A percentile compares a stretch with the other conserved stretches of the same genome.
phyloP scores from a whole-genome alignment of 1,140 invertebrate genomes.

The Pachypsylla venusta region DNA sequence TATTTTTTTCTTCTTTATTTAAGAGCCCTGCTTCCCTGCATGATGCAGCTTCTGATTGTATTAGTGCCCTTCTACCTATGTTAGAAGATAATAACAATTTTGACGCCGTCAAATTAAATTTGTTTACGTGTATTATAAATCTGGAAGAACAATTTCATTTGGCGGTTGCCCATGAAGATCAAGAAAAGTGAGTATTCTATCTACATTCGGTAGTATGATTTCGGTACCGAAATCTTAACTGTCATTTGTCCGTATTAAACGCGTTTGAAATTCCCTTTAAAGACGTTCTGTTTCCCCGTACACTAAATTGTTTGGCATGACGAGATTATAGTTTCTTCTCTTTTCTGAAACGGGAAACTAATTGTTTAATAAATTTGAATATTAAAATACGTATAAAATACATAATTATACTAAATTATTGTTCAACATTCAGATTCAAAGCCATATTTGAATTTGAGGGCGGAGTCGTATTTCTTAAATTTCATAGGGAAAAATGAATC shows the following conservation, averaged over 20 bases:
- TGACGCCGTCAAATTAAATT: conserved; percentile 47
- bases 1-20: conserved; percentile 6
- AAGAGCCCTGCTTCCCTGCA: conserved; percentile 52
- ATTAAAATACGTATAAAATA: too few species aligned
- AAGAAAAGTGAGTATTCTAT: conserved; percentile 33
- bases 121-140: conserved; percentile 65
- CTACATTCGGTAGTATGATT: background rate
- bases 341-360: background rate
- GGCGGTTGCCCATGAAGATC: conserved; percentile 83
- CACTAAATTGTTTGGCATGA: background rate
- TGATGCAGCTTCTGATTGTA: conserved; percentile 78
- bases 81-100: conserved; percentile 60
- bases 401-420: too few species aligned
- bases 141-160: conserved; percentile 78
- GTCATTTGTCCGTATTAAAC: too few species aligned
- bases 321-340: background rate
- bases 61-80: conserved; percentile 68
- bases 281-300: too few species aligned
- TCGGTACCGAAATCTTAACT: too few species aligned
- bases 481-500: too few species aligned
- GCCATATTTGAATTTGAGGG: too few species aligned
- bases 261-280: too few species aligned
- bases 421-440: too few species aligned
- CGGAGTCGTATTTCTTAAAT: too few species aligned
- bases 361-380: background rate